Evolutionary conservation across 1,140 invertebrate genomes (phyloP).

Genomic region (Tetramorium simillimum): DNA sequence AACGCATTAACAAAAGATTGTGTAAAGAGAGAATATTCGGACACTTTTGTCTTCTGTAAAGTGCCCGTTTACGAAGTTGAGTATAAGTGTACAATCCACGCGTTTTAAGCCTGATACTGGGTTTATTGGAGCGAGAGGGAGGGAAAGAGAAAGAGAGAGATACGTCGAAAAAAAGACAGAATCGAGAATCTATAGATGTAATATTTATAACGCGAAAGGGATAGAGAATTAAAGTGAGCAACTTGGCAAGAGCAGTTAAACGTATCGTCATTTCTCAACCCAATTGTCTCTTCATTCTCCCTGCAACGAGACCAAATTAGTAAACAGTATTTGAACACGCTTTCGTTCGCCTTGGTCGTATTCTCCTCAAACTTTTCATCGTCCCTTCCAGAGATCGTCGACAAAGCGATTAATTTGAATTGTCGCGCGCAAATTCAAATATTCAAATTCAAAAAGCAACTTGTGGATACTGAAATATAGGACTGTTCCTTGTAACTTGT

Average conservation of each 20-base stretch:
- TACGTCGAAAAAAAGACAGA: background rate
- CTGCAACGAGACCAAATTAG: background rate
- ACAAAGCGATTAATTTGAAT: no score
- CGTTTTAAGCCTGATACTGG: slow-evolving; percentile 7
- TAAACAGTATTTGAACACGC: no score
- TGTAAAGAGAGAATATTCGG: background rate
- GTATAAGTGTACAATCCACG: background rate
- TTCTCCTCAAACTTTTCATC: no score
- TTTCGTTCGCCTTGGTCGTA: no score
- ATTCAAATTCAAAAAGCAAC: no score
- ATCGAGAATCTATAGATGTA: slow-evolving; percentile 32
- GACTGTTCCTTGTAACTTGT: no score
- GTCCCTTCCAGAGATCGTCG: no score
- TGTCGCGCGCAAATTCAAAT: no score
- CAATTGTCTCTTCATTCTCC: background rate
- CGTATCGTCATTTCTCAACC: background rate
- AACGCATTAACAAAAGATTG: background rate
- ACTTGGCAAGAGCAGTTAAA: background rate
- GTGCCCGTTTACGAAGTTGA: slow-evolving; percentile 5
- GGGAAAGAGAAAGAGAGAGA: background rate
- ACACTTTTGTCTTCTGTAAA: background rate
- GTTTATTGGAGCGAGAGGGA: background rate
- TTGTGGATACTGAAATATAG: no score
- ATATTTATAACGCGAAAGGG: slow-evolving; percentile 38
- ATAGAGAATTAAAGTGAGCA: slow-evolving; percentile 36